Conservation (phyloP, 2,888 invertebrate genomes). For the Leucophenga montana region DNA sequence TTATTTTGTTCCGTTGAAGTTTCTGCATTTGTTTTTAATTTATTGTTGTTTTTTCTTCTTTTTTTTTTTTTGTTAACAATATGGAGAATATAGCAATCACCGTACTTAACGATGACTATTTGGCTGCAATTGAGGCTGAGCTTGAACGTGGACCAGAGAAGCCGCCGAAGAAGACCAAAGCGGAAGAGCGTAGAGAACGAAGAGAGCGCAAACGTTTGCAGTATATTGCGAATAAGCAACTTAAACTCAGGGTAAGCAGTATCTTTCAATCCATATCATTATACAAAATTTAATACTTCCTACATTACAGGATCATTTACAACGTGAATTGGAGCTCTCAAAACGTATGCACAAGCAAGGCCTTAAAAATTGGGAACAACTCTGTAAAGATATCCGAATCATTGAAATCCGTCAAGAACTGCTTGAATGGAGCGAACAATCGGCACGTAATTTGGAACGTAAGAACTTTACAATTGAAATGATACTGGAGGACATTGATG, state of each 20-base stretch:
- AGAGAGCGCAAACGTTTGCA: conserved; percentile 45
- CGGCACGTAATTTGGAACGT: conserved; percentile 41
- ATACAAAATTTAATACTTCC: not conserved
- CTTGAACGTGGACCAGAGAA: not conserved
- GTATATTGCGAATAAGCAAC: conserved; percentile 48
- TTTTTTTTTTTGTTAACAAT: no score
- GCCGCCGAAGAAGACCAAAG: conserved; percentile 48
- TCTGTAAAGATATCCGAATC: conserved; percentile 50
- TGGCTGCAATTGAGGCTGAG: conserved; percentile 35
- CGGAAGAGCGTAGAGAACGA: conserved; percentile 49
- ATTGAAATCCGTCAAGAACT: conserved; percentile 53
- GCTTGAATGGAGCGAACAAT: conserved; percentile 44
- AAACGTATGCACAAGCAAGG: conserved; percentile 44
- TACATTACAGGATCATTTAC: conserved; percentile 47
- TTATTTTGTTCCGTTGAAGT: no score
- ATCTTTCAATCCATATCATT: no score
- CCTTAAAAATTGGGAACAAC: conserved; percentile 48
- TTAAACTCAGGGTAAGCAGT: conserved; percentile 56
- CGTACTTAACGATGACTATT: conserved; percentile 40
- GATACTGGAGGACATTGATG: conserved; percentile 48
- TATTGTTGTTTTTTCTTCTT: no score
- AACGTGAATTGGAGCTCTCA: conserved; percentile 54
- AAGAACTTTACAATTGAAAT: conserved; percentile 52
- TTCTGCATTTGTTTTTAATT: no score
- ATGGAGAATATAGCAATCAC: not conserved